Evolutionary conservation across 2,113 vertebrate genomes (phyloP), one percentile per base, ranked within the genome.

Genomic region (Sula dactylatra): DNA sequence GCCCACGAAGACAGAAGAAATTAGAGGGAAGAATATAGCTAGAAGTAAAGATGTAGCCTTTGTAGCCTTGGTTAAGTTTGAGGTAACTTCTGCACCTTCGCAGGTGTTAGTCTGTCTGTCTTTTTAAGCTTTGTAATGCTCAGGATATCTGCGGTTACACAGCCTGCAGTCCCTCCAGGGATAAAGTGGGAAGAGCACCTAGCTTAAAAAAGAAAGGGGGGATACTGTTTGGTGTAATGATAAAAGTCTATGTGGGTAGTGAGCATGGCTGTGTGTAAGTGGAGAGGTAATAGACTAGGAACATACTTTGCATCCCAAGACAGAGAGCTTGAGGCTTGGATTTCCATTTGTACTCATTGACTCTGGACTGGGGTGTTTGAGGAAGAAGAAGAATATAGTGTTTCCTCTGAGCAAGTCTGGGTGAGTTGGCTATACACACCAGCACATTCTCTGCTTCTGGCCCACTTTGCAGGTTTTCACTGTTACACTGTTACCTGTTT

Each of bases 111-210:
- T 42, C 13, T 70, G 6, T 20, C 18, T n/a, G 21, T 27, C 18
- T 24, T n/a, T 25, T 13, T 44, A 27, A 10, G 31, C 5, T 49
- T 67, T 13, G 14, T 5, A 31, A 14, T 32, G 9, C 5, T 2
- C 0, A 1, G 26, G 29, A 10, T 40, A 5, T 25, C 1, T 71
- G 26, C 2, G 0, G 26, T 19, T 45, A 10, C 10, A 11, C 8
- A 49, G 20, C 31, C 4, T 34, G 26, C 4, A 8, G 16, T 17
- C 5, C 12, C 22, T 55, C 16, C 14, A 52, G 34, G 45, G 5
- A 3, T 29, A 12, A 22, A 12, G 16, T 40, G 40, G 54, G 36
- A 84, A 25, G 26, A 19, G 20, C 9, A 24, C 5, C 2, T 11
- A 19, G 1, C 4, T 80, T 45, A 3, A 31, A 56, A 44, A 31